phyloP scores from a whole-genome alignment of 2,888 invertebrate species.

The Oscheius sp. region DNA sequence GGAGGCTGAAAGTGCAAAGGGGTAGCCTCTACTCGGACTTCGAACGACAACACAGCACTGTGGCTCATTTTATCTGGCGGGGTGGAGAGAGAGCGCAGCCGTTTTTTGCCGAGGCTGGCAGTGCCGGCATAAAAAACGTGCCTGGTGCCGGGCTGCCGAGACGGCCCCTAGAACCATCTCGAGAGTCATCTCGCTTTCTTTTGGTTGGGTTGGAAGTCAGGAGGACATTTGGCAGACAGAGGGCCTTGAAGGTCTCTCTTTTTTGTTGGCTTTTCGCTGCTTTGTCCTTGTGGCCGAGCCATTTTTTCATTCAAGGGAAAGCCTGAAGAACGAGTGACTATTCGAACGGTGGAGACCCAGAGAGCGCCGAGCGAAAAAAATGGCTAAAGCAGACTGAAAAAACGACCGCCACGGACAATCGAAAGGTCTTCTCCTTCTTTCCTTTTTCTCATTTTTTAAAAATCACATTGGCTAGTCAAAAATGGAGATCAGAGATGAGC shows the following conservation, averaged over 20 bases:
- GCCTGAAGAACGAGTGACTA: not conserved
- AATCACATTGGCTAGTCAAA: not conserved
- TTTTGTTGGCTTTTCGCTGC: not conserved
- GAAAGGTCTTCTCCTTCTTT: not conserved
- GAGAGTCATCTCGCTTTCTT: not conserved
- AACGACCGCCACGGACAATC: constrained; percentile 4
- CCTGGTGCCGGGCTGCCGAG: constrained; percentile 5
- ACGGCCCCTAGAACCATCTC: not conserved
- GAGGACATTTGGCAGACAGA: not conserved
- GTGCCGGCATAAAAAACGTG: constrained; percentile 23
- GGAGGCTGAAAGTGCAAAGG: not conserved
- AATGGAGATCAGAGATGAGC: not conserved
- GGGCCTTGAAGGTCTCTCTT: not conserved
- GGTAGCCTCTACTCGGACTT: not conserved
- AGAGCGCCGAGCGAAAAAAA: not conserved
- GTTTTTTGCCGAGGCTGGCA: constrained; percentile 16
- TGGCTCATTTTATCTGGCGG: constrained; percentile 17
- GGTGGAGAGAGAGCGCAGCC: constrained; percentile 16
- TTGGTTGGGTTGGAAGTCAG: not conserved
- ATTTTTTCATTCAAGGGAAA: constrained; percentile 11
- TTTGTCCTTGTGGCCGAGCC: constrained; percentile 8
- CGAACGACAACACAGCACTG: not conserved
- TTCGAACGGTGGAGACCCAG: no score
- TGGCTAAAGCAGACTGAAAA: constrained; percentile 6
- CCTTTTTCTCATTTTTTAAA: not conserved